A percentile compares a stretch with the other conserved stretches of the same genome.
These are phyloP conservation scores for Trachelus tabidus DNA, from an alignment of 2,888 invertebrate species.

Conservation along the genomic window DNA sequence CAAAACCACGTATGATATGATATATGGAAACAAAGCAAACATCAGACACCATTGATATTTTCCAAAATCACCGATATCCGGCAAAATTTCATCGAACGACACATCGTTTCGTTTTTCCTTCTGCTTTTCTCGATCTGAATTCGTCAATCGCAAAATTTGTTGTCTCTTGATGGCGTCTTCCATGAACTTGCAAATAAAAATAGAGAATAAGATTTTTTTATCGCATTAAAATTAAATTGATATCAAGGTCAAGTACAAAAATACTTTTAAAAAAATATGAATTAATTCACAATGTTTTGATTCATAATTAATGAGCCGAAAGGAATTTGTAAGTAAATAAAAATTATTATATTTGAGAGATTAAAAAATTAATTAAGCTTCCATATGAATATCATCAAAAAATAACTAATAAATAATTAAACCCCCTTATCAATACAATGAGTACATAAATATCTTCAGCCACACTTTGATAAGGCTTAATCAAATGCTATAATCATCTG, in stretches of 20 bases:
- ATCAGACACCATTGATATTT: constrained; percentile 67
- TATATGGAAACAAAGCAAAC: constrained; percentile 66
- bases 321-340: not conserved
- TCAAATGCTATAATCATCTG: not conserved
- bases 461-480: not conserved
- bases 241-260: not conserved
- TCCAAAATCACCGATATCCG: constrained; percentile 68
- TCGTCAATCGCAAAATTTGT: not conserved
- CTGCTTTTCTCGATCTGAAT: not conserved
- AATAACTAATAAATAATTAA: too few species aligned
- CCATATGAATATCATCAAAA: too few species aligned
- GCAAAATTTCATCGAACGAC: constrained; percentile 67
- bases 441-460: not conserved
- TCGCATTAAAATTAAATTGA: not conserved
- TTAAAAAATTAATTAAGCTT: not conserved
- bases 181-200: not conserved
- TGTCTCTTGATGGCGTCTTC: not conserved
- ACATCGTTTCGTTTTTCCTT: constrained; percentile 42
- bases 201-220: not conserved
- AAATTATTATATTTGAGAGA: not conserved
- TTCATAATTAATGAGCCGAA: too few species aligned
- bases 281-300: not conserved
- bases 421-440: too few species aligned
- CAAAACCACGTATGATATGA: constrained; percentile 66
- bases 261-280: not conserved